Base-by-base conservation (phyloP, 2,797 vertebrate species). In the Lateolabrax maculatus region DNA sequence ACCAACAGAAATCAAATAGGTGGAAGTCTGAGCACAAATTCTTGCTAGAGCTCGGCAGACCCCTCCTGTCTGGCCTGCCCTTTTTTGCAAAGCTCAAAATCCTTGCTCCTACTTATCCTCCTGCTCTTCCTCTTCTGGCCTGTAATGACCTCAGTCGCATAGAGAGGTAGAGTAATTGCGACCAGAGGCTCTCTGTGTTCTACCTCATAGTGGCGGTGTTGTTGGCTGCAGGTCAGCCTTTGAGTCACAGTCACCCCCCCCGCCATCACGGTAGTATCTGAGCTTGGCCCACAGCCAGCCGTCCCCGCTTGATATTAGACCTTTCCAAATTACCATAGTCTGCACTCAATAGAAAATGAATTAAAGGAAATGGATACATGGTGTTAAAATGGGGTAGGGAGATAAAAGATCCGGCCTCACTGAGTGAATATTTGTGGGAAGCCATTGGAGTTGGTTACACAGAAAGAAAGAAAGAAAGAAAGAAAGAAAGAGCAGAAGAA, bases 181-280 rank as follows among this genome's bases (percentile, higher is more conserved):
- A 83, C 71, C 66, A 72, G 77, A 86, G 79, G 75, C 46, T 34
- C 27, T 80, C 44, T 58, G 63, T 67, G 68, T 83, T 77, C 84
- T 76, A 80, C 78, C 83, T 88, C 71, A 80, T 29, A 75, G 80
- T 18, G 39, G 60, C 16, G 44, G 71, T 56, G 75, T 49, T 81
- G 73, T 58, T 74, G 81, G 87, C 89, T 87, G 78, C 85, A 74
- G 88, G 85, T 86, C 83, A 84, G 79, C 79, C 55, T 71, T 56
- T 56, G 57, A 86, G 64, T 84, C 78, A 70, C 61, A 44, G 75
- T 69, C 60, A 53, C 29, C 71, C 46, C 37, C 9, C 46, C 37
- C 9, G 31, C 77, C 75, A 77, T 77, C 77, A 9, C 6, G 62
- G 56, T 51, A 19, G 68, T 44, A 62, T 83, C 75, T 56, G 67